A percentile compares a stretch with the other conserved stretches of the same genome.
Conservation (phyloP, 2,888 invertebrate genomes). For the Agriotes lineatus region DNA sequence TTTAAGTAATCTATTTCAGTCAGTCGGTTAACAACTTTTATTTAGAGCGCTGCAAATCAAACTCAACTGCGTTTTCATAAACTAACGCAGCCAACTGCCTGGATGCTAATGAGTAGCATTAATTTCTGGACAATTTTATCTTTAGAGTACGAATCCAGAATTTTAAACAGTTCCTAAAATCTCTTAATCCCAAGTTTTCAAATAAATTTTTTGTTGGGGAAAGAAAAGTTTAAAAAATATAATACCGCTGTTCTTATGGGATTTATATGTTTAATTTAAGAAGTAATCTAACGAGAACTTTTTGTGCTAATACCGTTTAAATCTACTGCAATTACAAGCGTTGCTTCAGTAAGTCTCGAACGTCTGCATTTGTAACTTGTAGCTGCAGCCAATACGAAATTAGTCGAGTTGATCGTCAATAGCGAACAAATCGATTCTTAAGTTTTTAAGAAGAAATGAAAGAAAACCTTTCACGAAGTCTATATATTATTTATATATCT, state of each 20-base stretch:
- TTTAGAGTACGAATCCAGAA: constrained; percentile 17
- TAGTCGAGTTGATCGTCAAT: too few species aligned
- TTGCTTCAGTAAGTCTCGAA: too few species aligned
- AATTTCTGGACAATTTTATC: constrained; percentile 33
- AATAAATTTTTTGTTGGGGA: constrained; percentile 12
- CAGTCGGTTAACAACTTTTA: constrained; percentile 19
- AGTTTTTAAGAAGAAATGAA: too few species aligned
- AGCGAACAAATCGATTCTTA: too few species aligned
- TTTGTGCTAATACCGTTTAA: constrained; percentile 1
- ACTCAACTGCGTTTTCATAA: constrained; percentile 22
- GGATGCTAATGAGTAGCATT: constrained; percentile 32
- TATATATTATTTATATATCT: too few species aligned
- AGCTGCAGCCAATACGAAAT: too few species aligned
- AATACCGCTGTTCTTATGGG: neutral
- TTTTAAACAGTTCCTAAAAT: constrained; percentile 22
- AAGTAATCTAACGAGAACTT: neutral
- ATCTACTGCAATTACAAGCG: neutral
- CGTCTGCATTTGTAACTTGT: too few species aligned
- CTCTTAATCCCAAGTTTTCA: constrained; percentile 15
- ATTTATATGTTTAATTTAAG: constrained; percentile 15
- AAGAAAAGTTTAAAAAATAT: constrained; percentile 7
- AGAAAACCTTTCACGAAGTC: too few species aligned
- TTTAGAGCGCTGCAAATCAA: constrained; percentile 33
- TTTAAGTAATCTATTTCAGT: constrained; percentile 25
- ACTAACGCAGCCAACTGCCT: constrained; percentile 3